Percentiles rank a stretch among this genome's conserved stretches.
phyloP scores from a whole-genome alignment of 2,888 invertebrate species.

The Orchesella flavescens region DNA sequence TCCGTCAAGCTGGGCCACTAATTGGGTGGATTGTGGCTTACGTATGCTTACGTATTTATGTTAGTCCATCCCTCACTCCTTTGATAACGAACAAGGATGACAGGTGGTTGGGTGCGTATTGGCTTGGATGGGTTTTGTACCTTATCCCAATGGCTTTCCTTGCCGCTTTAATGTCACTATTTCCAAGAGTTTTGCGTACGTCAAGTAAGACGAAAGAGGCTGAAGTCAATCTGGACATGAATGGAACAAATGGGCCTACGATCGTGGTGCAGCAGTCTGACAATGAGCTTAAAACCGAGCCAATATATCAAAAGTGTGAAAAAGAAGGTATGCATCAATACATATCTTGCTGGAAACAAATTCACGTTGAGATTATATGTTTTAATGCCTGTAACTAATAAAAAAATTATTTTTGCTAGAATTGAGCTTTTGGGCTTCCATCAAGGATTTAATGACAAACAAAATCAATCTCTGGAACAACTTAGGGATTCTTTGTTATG shows the following conservation, averaged over 20 bases:
- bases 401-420: conserved; percentile 8
- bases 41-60: conserved; percentile 73
- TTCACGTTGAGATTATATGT: too few species aligned
- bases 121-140: conserved; percentile 73
- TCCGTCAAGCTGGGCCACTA: conserved; percentile 73
- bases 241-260: background rate
- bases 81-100: conserved; percentile 75
- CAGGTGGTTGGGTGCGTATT: conserved; percentile 78
- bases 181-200: conserved; percentile 77
- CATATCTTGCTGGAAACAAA: too few species aligned
- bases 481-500: conserved; percentile 75
- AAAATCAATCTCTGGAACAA: conserved; percentile 75
- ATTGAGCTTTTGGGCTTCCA: conserved; percentile 69
- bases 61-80: conserved; percentile 73
- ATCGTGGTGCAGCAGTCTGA: background rate
- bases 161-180: conserved; percentile 80
- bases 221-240: conserved; percentile 36
- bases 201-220: conserved; percentile 9
- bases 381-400: too few species aligned
- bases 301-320: conserved; percentile 24
- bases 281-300: conserved; percentile 15
- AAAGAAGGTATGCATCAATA: conserved; percentile 13
- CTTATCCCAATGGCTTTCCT: conserved; percentile 77
- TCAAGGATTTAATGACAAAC: conserved; percentile 74
- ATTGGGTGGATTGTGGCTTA: conserved; percentile 74